phyloP scores from a whole-genome alignment of 2,888 invertebrate genomes.

The Lottia gigantea region DNA sequence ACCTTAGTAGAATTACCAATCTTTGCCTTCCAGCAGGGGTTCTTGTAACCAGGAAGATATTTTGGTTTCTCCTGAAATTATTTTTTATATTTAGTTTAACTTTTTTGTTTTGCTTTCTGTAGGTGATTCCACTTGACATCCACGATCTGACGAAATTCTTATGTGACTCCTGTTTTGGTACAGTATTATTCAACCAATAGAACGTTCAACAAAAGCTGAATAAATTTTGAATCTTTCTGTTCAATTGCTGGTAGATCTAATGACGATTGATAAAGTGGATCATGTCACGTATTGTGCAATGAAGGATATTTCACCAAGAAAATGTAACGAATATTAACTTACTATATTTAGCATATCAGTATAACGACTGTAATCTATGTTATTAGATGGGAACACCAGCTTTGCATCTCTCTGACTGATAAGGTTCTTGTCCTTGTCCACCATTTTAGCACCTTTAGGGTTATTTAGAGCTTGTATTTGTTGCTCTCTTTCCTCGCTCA shows the following conservation, averaged over 20 bases:
- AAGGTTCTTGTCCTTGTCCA: not conserved
- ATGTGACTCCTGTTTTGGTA: too few species aligned
- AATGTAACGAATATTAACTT: not conserved
- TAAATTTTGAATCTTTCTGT: too few species aligned
- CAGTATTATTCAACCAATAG: too few species aligned
- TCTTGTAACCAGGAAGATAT: slow-evolving; percentile 32
- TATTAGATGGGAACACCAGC: too few species aligned
- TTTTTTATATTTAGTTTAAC: too few species aligned
- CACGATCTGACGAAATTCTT: too few species aligned
- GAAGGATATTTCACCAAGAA: not conserved
- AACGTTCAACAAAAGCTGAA: too few species aligned
- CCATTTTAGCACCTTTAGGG: not conserved
- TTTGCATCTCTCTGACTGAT: not conserved
- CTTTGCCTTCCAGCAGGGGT: slow-evolving; percentile 37
- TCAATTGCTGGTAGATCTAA: too few species aligned
- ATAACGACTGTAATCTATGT: not conserved
- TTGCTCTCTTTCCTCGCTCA: not conserved
- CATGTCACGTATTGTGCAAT: too few species aligned
- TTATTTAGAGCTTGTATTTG: not conserved
- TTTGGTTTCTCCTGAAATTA: slow-evolving; percentile 25
- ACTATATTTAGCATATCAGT: not conserved
- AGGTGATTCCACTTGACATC: too few species aligned
- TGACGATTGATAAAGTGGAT: too few species aligned
- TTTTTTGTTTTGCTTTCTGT: too few species aligned
- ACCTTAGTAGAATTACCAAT: slow-evolving; percentile 1